Base-by-base conservation (phyloP, 2,113 vertebrate species). In the Pycnonotus jocosus region DNA sequence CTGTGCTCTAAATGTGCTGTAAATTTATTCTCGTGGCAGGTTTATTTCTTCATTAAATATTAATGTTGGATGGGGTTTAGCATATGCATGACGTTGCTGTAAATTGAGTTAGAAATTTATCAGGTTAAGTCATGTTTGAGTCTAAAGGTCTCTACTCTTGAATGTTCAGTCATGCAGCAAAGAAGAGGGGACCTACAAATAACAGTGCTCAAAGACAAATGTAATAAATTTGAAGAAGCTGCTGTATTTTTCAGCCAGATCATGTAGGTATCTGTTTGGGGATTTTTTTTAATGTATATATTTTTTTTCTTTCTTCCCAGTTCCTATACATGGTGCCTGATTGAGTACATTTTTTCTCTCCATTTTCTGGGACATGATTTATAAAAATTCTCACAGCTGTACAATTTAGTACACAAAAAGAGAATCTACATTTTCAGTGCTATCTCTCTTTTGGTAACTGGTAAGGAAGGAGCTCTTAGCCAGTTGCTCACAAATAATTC, bases 11-110 rank as follows among this genome's bases (percentile, higher is more conserved):
- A 94, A 91, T 95, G 93, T 90, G 90, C 68, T 78, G 86, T 95
- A 95, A 97, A 97, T 96, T 96, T 92, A 92, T 96, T 92, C 92
- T 47, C 44, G 70, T 96, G 97, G 84, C 96, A 96, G 96, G 83
- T 97, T 97, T 97, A 96, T 96, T 96, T 96, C 95, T 95, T 97
- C 86, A 90, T 96, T 96, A 96, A 96, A 97, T 96, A 97, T 96
- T 96, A 89, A 97, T 96, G 93, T 62, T 95, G 48, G 88, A 95
- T 83, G 78, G 51, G 77, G 27, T 93, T 93, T 93, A 96, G 65
- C 94, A 94, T 96, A 94, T 94, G 93, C 76, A 96, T 93, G 94
- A 92, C 57, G 40, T 90, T 92, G 96, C 93, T 94, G 93, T 93
- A 96, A 96, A 94, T 94, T 93, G 89, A 91, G 92, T 92, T 95